Conservation (phyloP, 1,140 invertebrate species). For the Episyrphus balteatus region DNA sequence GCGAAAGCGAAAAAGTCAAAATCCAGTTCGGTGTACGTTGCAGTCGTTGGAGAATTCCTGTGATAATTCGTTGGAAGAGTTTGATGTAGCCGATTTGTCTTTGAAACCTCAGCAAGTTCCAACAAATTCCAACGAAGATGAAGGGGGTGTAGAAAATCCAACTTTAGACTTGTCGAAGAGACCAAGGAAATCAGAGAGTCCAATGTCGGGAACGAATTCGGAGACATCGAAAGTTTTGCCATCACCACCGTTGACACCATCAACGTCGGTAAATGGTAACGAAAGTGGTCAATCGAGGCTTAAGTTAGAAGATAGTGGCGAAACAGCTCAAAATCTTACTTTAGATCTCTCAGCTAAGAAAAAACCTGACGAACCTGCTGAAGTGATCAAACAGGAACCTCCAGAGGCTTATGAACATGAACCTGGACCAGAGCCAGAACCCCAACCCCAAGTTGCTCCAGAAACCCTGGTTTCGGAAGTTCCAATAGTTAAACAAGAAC, state of each 20-base stretch:
- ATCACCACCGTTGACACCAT: conserved; percentile 31
- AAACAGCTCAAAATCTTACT: conserved; percentile 2
- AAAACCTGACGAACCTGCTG: not conserved
- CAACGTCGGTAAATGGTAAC: conserved; percentile 5
- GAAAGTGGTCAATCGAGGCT: conserved; percentile 1
- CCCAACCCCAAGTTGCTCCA: conserved; percentile 3
- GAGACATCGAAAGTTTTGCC: conserved; percentile 33
- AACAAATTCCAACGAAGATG: conserved; percentile 13
- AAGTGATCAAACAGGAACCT: not conserved
- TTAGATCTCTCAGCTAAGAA: conserved; percentile 4
- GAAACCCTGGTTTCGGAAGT: not conserved
- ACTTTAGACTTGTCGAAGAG: conserved; percentile 33
- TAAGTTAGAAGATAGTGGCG: not conserved
- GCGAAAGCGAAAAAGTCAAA: conserved; percentile 82
- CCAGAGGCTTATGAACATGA: conserved; percentile 5
- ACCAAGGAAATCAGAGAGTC: conserved; percentile 14
- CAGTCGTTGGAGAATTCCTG: conserved; percentile 38
- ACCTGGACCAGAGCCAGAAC: no score
- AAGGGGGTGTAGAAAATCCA: conserved; percentile 10
- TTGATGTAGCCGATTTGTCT: conserved; percentile 37
- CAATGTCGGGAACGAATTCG: conserved; percentile 6
- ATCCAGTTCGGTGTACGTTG: conserved; percentile 69
- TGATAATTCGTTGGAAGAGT: conserved; percentile 43
- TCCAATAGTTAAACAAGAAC: conserved; percentile 25
- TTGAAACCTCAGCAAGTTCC: conserved; percentile 8